These are phyloP conservation scores for Marasmarcha lunaedactyla DNA, from an alignment of 2,888 invertebrate genomes.

Conservation along the genomic window DNA sequence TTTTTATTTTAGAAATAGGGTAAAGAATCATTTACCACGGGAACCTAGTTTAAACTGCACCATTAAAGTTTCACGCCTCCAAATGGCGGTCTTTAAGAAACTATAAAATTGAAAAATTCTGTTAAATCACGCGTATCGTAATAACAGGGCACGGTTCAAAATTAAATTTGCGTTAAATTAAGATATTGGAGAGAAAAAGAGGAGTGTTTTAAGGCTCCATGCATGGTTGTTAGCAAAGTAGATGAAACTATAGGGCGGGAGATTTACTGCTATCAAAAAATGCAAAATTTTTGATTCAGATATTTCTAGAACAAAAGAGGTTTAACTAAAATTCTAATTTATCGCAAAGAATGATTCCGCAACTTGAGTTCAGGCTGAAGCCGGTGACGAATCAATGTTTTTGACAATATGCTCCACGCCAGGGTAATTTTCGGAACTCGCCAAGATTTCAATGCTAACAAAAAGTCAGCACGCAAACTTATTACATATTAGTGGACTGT, in stretches of 20 bases:
- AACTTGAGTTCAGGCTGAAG: too few relatives aligned
- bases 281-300: too few relatives aligned
- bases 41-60: conserved; percentile 17
- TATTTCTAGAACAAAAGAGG: too few relatives aligned
- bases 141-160: conserved; percentile 30
- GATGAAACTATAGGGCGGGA: too few relatives aligned
- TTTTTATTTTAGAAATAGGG: too few relatives aligned
- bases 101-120: conserved; percentile 35
- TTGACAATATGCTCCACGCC: neutral
- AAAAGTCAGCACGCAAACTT: neutral
- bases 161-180: conserved; percentile 36
- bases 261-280: too few relatives aligned
- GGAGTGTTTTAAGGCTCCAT: neutral
- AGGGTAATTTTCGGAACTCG: neutral
- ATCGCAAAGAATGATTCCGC: too few relatives aligned
- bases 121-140: conserved; percentile 14
- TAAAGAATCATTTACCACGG: too few relatives aligned
- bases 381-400: neutral
- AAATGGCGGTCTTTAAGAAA: conserved; percentile 28
- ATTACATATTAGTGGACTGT: neutral
- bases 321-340: too few relatives aligned
- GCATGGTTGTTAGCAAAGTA: too few relatives aligned
- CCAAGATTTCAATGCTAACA: neutral
- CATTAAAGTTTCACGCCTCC: conserved; percentile 19
- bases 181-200: conserved; percentile 2